phyloP scores from a whole-genome alignment of 1,140 invertebrate genomes.

The Euglossa dilemma region DNA sequence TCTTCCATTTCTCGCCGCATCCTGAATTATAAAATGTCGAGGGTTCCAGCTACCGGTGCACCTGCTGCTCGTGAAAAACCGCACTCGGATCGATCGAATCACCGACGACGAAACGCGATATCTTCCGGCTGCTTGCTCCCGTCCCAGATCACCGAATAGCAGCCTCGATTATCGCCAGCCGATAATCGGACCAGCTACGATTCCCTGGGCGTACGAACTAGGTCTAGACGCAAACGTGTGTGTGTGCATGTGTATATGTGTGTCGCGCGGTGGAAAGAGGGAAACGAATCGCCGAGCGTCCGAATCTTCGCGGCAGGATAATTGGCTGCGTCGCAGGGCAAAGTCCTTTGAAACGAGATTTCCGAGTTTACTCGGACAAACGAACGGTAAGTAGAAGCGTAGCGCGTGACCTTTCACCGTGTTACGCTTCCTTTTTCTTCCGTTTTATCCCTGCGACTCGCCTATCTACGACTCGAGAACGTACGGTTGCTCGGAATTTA shows the following conservation, averaged over 20 bases:
- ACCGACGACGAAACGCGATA: neutral
- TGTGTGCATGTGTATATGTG: too few species aligned
- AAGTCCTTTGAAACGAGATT: too few species aligned
- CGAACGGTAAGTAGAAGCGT: too few species aligned
- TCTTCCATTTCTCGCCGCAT: slow-evolving; percentile 45
- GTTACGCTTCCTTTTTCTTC: too few species aligned
- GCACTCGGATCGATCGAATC: slow-evolving; percentile 48
- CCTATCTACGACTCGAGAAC: neutral
- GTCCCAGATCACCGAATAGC: neutral
- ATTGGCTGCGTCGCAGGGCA: too few species aligned
- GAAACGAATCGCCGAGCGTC: neutral
- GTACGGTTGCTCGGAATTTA: neutral
- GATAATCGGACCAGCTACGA: neutral
- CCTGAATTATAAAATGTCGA: slow-evolving; percentile 64
- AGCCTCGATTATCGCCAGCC: neutral
- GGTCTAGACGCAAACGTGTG: too few species aligned
- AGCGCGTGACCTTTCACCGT: too few species aligned
- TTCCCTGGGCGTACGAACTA: too few species aligned
- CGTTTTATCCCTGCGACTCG: neutral
- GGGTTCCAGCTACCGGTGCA: slow-evolving; percentile 19
- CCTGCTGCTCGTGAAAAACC: slow-evolving; percentile 49
- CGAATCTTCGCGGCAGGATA: too few species aligned
- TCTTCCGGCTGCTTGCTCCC: neutral
- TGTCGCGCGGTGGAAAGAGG: neutral
- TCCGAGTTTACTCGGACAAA: too few species aligned